Evolutionary conservation across 2,888 invertebrate genomes (phyloP), one percentile per base, ranked within the genome.

Genomic region (Morpho achilles): DNA sequence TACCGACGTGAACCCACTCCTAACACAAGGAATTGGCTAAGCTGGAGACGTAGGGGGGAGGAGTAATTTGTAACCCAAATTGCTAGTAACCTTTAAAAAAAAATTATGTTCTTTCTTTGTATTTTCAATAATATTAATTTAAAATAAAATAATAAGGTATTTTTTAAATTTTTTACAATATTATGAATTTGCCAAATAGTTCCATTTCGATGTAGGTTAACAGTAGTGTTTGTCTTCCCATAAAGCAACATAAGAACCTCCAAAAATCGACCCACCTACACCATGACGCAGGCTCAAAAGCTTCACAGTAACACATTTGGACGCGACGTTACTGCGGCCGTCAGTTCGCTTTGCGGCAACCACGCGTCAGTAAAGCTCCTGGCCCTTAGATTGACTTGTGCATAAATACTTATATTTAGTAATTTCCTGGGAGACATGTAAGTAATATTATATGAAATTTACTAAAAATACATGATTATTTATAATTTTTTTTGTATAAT

Each of bases 241-340:
- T 53, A 47, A 53, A 40, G 32, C 40, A 65, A 40, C 9, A 53
- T 59, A 32, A 32, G 22, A 53, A 46, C 46, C 58, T 42, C 50
- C 49, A 48, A 56, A 52, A 52, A 22, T 22, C 61, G 55, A 63
- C 61, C 61, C 57, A 58, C n/a, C 50, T 58, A 22, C 48, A 52
- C 59, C 58, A 61, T 61, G 66, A 66, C 67, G 67, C 74, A 76
- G 69, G 67, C 69, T 70, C 63, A 50, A 59, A 65, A 62, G 69
- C 72, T 68, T 64, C 22, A 49, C 45, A 55, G 53, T 61, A 67
- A 64, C 70, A 66, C 53, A 80, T 85, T 63, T 83, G 79, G 69
- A 46, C 70, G 67, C 77, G 84, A 85, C 64, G 53, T 75, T 82
- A 90, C 88, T 90, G 89, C 89, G 83, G 87, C 85, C 83, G 74